Base-by-base conservation (phyloP, 1,140 invertebrate species). In the Heterodera carotae region DNA sequence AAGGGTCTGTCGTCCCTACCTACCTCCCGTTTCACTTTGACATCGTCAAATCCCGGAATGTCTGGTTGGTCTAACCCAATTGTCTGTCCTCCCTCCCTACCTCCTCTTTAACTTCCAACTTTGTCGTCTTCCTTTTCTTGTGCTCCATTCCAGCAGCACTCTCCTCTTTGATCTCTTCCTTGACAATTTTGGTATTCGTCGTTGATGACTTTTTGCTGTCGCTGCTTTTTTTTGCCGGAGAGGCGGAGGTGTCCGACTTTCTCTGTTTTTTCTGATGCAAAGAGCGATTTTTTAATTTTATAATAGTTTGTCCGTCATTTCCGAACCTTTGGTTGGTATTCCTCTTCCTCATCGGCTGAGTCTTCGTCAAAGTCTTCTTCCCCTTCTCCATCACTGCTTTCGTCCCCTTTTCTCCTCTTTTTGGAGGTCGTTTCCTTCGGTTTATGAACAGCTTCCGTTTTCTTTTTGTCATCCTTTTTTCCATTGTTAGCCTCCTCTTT, bases 51-150 rank as follows among this genome's bases (percentile, higher is more conserved):
- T n/a, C n/a, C n/a, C n/a, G n/a, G n/a, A n/a, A n/a, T n/a, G n/a
- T n/a, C n/a, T n/a, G n/a, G n/a, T n/a, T n/a, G n/a, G n/a, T n/a
- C n/a, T n/a, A n/a, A n/a, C n/a, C n/a, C n/a, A n/a, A n/a, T n/a
- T n/a, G n/a, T n/a, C n/a, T n/a, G n/a, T 43, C 12, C 39, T 43
- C 12, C 39, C 39, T 6, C 6, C 76, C 4, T 29, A 75, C 29
- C 73, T 80, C 56, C 36, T 83, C 53, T 48, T 80, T 74, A 10
- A 43, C 62, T 34, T 84, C 76, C 69, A 72, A 78, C 60, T 85
- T 85, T 15, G 80, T 77, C 18, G 29, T 83, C 43, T 85, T 72
- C 10, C 62, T 25, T 7, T 66, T 66, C 22, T 25, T 66, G 33
- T 31, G 29, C 22, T 29, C 29, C 8, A 34, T 15, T 2, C 33